Conservation (phyloP, 2,888 invertebrate genomes). For the Protodeltote pygarga region DNA sequence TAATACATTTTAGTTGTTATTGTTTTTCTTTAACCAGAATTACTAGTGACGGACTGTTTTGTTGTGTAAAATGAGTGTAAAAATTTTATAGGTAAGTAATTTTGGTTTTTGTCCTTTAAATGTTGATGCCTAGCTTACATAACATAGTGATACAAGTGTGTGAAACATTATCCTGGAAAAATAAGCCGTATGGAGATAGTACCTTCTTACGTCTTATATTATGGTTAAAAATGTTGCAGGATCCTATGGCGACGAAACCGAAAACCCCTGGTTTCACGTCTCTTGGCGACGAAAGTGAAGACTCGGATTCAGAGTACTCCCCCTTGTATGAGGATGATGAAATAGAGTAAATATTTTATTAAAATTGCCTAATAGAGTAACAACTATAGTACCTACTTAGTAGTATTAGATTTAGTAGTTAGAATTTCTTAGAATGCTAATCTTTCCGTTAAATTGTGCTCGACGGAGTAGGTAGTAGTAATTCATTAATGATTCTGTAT, state of each 20-base stretch:
- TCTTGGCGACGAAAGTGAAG: slow-evolving; percentile 69
- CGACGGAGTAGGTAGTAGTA: too few species aligned
- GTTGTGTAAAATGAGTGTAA: slow-evolving; percentile 37
- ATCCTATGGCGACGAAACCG: slow-evolving; percentile 64
- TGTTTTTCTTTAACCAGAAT: slow-evolving; percentile 35
- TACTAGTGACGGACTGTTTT: slow-evolving; percentile 20
- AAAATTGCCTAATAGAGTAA: not conserved
- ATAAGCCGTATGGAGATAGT: too few species aligned
- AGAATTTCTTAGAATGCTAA: too few species aligned
- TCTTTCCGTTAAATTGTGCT: too few species aligned
- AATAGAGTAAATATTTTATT: slow-evolving; percentile 65
- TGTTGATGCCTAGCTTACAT: too few species aligned
- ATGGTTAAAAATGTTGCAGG: slow-evolving; percentile 52
- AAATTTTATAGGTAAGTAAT: slow-evolving; percentile 30
- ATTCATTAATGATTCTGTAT: too few species aligned
- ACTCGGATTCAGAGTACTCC: slow-evolving; percentile 73
- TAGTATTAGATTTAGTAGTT: too few species aligned
- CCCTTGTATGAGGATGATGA: slow-evolving; percentile 79
- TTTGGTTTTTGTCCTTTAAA: slow-evolving; percentile 4
- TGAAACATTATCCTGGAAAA: too few species aligned
- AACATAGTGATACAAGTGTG: too few species aligned
- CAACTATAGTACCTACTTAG: too few species aligned
- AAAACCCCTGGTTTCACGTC: slow-evolving; percentile 65
- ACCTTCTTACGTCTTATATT: too few species aligned
- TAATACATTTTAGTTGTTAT: slow-evolving; percentile 38